These are phyloP conservation scores for Microchrysa polita DNA, from an alignment of 2,888 invertebrate species.

Conservation along the genomic window DNA sequence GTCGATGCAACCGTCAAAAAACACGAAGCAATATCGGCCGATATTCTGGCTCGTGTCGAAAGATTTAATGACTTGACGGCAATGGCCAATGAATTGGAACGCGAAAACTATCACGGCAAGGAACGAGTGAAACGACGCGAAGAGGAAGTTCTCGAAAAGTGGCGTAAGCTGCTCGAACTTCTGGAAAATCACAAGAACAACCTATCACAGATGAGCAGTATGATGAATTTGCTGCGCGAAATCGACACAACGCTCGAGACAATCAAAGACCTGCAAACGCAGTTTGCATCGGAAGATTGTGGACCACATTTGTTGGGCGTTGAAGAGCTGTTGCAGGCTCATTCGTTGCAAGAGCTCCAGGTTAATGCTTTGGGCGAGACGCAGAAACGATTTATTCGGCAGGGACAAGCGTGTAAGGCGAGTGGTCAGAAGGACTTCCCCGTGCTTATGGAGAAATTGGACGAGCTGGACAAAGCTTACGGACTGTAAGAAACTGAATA, in stretches of 20 bases:
- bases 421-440: slow-evolving; percentile 69
- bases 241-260: slow-evolving; percentile 89
- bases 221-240: slow-evolving; percentile 90
- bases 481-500: slow-evolving; percentile 67
- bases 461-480: slow-evolving; percentile 80
- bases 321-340: slow-evolving; percentile 93
- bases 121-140: slow-evolving; percentile 75
- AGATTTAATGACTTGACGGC: slow-evolving; percentile 92
- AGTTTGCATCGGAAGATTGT: slow-evolving; percentile 79
- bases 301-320: slow-evolving; percentile 95
- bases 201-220: slow-evolving; percentile 79
- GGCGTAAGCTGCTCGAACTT: slow-evolving; percentile 85
- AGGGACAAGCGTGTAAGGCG: slow-evolving; percentile 69
- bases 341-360: slow-evolving; percentile 91
- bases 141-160: slow-evolving; percentile 81
- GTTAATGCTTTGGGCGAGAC: slow-evolving; percentile 89
- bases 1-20: slow-evolving; percentile 98
- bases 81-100: slow-evolving; percentile 91
- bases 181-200: slow-evolving; percentile 85
- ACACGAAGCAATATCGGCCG: slow-evolving; percentile 97
- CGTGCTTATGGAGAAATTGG: slow-evolving; percentile 74
- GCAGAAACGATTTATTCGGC: slow-evolving; percentile 78
- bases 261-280: slow-evolving; percentile 83
- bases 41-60: slow-evolving; percentile 92
- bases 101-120: slow-evolving; percentile 91